Evolutionary conservation across 2,888 invertebrate species (phyloP).

Genomic region (Mesochorus sp.): DNA sequence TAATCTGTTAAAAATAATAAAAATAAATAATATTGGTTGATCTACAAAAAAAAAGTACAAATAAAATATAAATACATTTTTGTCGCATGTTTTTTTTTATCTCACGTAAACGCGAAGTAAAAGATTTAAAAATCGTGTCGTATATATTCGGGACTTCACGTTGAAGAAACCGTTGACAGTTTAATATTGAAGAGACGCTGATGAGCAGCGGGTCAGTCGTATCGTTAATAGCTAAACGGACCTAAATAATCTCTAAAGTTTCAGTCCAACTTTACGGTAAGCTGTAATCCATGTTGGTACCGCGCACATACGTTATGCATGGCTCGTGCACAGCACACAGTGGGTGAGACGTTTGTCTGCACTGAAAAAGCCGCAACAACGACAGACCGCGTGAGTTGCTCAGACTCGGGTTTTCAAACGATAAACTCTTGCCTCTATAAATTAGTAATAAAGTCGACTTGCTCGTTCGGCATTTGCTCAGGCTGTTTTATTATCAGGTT

Average conservation of each 20-base stretch:
- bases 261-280: conserved; percentile 17
- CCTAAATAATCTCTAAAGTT: neutral
- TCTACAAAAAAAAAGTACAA: no score
- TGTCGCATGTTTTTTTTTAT: no score
- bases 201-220: neutral
- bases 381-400: neutral
- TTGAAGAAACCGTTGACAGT: conserved; percentile 7
- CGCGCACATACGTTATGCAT: no score
- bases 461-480: neutral
- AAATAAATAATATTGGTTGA: no score
- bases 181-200: conserved; percentile 36
- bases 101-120: no score
- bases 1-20: no score
- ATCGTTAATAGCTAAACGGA: conserved; percentile 14
- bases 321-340: neutral
- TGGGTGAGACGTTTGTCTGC: neutral
- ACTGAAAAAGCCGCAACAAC: conserved; percentile 5
- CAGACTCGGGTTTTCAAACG: conserved; percentile 35
- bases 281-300: conserved; percentile 7
- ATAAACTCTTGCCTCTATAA: conserved; percentile 10
- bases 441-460: conserved; percentile 27
- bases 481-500: neutral
- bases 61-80: no score
- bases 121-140: no score
- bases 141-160: neutral